Percentiles rank a stretch among this genome's conserved stretches.
These are phyloP conservation scores for Spisula subtruncata DNA, from an alignment of 2,888 invertebrate species.

Conservation along the genomic window DNA sequence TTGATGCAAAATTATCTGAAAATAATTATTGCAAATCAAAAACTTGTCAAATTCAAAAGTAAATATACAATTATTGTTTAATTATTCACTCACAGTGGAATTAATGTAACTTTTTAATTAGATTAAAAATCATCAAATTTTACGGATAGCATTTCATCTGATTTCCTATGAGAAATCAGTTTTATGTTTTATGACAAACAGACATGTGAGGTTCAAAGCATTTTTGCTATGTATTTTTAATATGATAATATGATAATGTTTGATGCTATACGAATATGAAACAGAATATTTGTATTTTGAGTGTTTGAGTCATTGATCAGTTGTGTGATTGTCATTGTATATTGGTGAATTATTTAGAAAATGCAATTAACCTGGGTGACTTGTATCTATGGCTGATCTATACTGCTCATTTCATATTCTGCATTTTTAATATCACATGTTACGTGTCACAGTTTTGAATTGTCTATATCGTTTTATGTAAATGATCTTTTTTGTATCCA, in stretches of 20 bases:
- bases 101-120: too few species aligned
- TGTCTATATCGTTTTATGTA: not conserved
- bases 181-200: not conserved
- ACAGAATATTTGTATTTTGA: not conserved
- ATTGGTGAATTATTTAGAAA: not conserved
- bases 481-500: too few species aligned
- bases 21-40: too few species aligned
- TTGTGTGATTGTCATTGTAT: not conserved
- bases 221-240: slow-evolving; percentile 17
- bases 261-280: not conserved
- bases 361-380: not conserved
- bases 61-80: too few species aligned
- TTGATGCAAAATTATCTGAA: too few species aligned
- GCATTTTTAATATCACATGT: not conserved
- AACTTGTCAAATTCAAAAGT: too few species aligned
- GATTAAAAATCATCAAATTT: too few species aligned
- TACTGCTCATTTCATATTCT: not conserved
- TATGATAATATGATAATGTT: not conserved
- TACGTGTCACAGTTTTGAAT: not conserved
- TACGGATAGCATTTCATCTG: not conserved
- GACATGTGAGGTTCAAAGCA: slow-evolving; percentile 9
- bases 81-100: too few species aligned
- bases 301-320: not conserved
- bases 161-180: slow-evolving; percentile 12
- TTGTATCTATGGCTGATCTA: not conserved